Evolutionary conservation across 2,113 vertebrate species (phyloP).

Genomic region (Sterna hirundo): DNA sequence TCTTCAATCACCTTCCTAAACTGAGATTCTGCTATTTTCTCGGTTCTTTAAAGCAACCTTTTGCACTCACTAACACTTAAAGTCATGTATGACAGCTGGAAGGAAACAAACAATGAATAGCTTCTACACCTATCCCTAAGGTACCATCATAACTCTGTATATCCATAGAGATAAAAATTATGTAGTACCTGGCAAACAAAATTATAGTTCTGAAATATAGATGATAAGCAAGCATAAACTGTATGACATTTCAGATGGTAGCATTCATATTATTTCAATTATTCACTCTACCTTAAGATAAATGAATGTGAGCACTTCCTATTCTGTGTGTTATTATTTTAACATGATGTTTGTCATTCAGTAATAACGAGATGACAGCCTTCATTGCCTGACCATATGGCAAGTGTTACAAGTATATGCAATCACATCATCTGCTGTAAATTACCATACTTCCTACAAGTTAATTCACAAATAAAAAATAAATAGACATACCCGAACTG

Average conservation of each 20-base stretch:
- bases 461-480: slow-evolving; percentile 71
- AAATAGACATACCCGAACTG: slow-evolving; percentile 51
- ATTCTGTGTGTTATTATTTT: slow-evolving; percentile 74
- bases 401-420: slow-evolving; percentile 72
- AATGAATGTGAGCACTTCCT: slow-evolving; percentile 73
- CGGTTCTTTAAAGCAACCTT: background rate
- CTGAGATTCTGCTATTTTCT: background rate
- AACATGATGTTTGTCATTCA: slow-evolving; percentile 82
- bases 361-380: slow-evolving; percentile 82
- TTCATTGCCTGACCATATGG: slow-evolving; percentile 82
- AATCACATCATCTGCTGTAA: slow-evolving; percentile 79
- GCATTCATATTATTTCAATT: slow-evolving; percentile 71
- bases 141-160: slow-evolving; percentile 74
- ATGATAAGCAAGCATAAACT: slow-evolving; percentile 77
- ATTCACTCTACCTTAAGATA: slow-evolving; percentile 73
- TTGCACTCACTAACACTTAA: background rate
- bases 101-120: slow-evolving; percentile 78
- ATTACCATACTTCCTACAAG: slow-evolving; percentile 74
- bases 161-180: slow-evolving; percentile 75
- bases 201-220: slow-evolving; percentile 78
- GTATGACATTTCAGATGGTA: slow-evolving; percentile 64
- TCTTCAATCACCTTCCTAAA: background rate
- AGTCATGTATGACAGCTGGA: slow-evolving; percentile 60
- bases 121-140: slow-evolving; percentile 76
- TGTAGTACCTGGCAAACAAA: slow-evolving; percentile 82